These are phyloP conservation scores for Apamea crenata DNA, from an alignment of 2,888 invertebrate species.

Conservation along the genomic window DNA sequence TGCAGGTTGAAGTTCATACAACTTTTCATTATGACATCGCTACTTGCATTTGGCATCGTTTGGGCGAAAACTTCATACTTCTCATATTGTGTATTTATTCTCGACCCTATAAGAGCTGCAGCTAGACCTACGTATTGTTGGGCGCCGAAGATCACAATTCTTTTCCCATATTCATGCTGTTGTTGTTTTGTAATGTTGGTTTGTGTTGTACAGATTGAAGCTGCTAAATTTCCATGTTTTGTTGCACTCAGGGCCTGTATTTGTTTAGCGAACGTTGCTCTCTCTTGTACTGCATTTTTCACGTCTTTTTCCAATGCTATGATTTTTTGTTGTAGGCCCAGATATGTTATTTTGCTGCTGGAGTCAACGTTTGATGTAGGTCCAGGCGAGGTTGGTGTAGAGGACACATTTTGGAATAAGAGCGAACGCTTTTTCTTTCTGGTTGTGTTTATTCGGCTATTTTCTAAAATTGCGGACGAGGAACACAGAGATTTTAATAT, in stretches of 20 bases:
- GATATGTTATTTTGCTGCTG: neutral
- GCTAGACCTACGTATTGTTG: constrained; percentile 16
- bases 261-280: neutral
- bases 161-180: constrained; percentile 5
- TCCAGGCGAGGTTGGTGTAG: neutral
- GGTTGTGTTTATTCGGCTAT: neutral
- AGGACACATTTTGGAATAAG: neutral
- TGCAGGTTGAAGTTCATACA: neutral
- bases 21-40: neutral
- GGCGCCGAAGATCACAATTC: constrained; percentile 3
- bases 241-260: neutral
- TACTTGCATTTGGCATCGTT: neutral
- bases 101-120: neutral
- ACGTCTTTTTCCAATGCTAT: neutral
- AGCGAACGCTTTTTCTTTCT: neutral
- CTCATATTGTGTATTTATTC: neutral
- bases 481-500: neutral
- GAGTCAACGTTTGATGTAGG: neutral
- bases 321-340: neutral
- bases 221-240: neutral
- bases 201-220: neutral
- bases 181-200: neutral
- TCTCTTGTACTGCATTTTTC: neutral
- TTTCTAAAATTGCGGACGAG: neutral
- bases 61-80: neutral